phyloP scores from a whole-genome alignment of 2,797 vertebrate species.

The Brotula barbata region DNA sequence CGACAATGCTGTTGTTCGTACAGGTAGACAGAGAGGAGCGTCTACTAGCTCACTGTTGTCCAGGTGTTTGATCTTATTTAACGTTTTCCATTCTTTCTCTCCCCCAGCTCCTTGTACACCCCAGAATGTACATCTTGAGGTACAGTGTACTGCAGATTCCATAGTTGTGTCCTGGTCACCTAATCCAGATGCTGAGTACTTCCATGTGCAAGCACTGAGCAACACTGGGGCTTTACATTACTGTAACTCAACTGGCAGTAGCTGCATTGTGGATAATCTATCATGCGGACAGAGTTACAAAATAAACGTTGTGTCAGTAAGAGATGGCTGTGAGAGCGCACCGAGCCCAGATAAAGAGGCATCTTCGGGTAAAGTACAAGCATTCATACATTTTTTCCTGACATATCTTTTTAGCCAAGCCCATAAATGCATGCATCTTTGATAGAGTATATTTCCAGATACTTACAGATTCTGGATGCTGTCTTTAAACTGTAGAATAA shows the following conservation, averaged over 20 bases:
- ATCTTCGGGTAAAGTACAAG: slow-evolving; percentile 69
- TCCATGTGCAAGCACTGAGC: slow-evolving; percentile 60
- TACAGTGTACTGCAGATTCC: slow-evolving; percentile 52
- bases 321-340: slow-evolving; percentile 66
- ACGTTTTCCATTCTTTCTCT: slow-evolving; percentile 1
- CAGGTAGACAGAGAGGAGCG: slow-evolving; percentile 63
- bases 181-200: slow-evolving; percentile 66
- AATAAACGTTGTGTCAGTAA: slow-evolving; percentile 65
- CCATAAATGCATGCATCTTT: background rate
- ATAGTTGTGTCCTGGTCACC: slow-evolving; percentile 72
- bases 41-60: background rate
- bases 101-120: slow-evolving; percentile 74
- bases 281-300: slow-evolving; percentile 76
- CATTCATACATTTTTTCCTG: background rate
- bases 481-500: too few species aligned
- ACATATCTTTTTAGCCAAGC: too few species aligned
- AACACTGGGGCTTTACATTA: slow-evolving; percentile 29
- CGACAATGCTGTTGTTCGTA: slow-evolving; percentile 40
- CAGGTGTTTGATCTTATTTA: background rate
- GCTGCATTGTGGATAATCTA: slow-evolving; percentile 65
- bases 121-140: slow-evolving; percentile 55
- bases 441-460: background rate
- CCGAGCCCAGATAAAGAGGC: slow-evolving; percentile 42
- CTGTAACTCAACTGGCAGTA: slow-evolving; percentile 64
- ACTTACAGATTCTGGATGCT: too few species aligned